These are phyloP conservation scores for Leptinotarsa peninsularis DNA, from an alignment of 2,888 invertebrate genomes.

Conservation along the genomic window DNA sequence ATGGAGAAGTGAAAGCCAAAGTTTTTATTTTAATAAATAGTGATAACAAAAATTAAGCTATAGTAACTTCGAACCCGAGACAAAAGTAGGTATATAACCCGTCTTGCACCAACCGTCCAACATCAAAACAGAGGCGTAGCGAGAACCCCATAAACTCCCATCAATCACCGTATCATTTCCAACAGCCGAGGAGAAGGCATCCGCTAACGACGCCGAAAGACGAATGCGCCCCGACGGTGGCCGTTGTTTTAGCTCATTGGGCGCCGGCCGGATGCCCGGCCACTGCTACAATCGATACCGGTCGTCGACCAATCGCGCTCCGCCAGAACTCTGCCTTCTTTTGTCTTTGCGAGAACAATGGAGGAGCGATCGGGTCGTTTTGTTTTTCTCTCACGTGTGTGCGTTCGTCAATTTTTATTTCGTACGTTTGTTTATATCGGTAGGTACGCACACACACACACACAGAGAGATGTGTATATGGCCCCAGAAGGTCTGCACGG, in stretches of 20 bases:
- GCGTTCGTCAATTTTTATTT: slow-evolving; percentile 24
- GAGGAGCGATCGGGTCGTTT: slow-evolving; percentile 54
- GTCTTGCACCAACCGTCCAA: background rate
- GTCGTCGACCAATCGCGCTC: slow-evolving; percentile 64
- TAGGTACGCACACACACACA: background rate
- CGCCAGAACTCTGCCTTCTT: slow-evolving; percentile 65
- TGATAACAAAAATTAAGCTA: no score
- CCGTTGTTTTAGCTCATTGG: slow-evolving; percentile 68
- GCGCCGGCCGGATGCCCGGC: slow-evolving; percentile 60
- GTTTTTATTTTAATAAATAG: no score
- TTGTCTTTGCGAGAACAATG: slow-evolving; percentile 66
- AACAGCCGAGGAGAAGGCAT: slow-evolving; percentile 2
- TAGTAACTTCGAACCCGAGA: background rate
- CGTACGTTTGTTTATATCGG: background rate
- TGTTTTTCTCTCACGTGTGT: slow-evolving; percentile 12
- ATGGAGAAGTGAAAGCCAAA: no score
- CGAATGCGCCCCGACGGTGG: slow-evolving; percentile 61
- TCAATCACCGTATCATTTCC: slow-evolving; percentile 18
- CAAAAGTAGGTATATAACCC: background rate
- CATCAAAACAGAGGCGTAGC: background rate
- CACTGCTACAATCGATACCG: slow-evolving; percentile 64
- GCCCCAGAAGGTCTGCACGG: no score
- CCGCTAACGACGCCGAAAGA: slow-evolving; percentile 37
- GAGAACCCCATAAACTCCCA: background rate
- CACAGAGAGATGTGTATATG: background rate